phyloP scores from a whole-genome alignment of 2,113 vertebrate genomes.

The Dasyprocta punctata region DNA sequence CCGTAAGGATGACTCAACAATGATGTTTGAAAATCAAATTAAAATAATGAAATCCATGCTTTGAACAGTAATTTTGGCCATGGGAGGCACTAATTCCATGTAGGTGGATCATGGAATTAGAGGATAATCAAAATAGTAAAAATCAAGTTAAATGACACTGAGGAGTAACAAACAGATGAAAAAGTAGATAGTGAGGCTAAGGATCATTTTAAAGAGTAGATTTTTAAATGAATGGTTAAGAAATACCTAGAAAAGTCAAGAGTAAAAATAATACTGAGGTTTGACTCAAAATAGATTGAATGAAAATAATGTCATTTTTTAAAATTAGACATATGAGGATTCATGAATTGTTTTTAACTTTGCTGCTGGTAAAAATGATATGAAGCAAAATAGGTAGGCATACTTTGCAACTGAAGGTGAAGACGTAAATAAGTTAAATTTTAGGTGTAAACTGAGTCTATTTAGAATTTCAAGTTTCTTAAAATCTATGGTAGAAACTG shows the following conservation, averaged over 20 bases:
- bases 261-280: background rate
- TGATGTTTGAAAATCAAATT: background rate
- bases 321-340: background rate
- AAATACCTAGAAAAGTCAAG: background rate
- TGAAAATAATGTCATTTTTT: background rate
- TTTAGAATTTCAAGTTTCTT: background rate
- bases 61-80: background rate
- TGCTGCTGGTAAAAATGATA: background rate
- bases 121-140: background rate
- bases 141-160: background rate
- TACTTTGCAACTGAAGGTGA: background rate
- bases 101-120: background rate
- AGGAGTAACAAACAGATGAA: background rate
- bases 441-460: background rate
- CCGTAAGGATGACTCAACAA: background rate
- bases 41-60: conserved; percentile 16
- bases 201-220: background rate
- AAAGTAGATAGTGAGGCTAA: background rate
- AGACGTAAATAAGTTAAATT: background rate
- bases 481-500: background rate
- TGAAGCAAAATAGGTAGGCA: background rate
- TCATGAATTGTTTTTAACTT: conserved; percentile 26
- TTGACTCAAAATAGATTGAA: background rate
- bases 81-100: fast-evolving
- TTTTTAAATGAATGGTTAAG: conserved; percentile 7